Evolutionary conservation across 1,140 invertebrate species (phyloP).

Genomic region (Drosophila sp.): DNA sequence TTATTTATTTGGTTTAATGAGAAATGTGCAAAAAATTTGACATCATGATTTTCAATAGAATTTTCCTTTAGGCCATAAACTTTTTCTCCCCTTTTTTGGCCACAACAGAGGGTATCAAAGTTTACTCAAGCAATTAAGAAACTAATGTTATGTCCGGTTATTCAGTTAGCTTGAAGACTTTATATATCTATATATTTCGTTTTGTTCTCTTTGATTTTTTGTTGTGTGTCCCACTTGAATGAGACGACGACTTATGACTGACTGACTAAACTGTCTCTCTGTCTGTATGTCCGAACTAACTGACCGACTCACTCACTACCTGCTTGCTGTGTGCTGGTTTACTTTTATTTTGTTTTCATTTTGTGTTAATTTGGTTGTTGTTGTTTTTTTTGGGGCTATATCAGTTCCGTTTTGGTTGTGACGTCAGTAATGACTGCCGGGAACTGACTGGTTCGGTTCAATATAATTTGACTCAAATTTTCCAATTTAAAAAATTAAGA

Average conservation of each 20-base stretch:
- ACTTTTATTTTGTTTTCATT: slow-evolving; percentile 42
- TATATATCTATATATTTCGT: slow-evolving; percentile 5
- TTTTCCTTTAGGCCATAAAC: too few relatives aligned
- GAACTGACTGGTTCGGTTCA: not conserved
- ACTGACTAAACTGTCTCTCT: slow-evolving; percentile 29
- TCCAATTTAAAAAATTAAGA: not conserved
- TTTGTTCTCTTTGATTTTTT: slow-evolving; percentile 64
- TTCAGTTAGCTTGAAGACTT: slow-evolving; percentile 16
- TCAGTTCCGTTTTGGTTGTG: slow-evolving; percentile 68
- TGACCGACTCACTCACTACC: slow-evolving; percentile 45
- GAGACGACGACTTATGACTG: slow-evolving; percentile 21
- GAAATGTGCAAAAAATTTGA: too few relatives aligned
- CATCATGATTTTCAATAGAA: too few relatives aligned
- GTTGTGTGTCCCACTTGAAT: slow-evolving; percentile 52
- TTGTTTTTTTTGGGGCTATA: slow-evolving; percentile 52
- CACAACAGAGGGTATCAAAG: slow-evolving; percentile 25
- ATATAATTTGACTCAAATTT: not conserved
- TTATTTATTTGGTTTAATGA: too few relatives aligned
- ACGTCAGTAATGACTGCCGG: slow-evolving; percentile 45
- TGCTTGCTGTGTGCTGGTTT: slow-evolving; percentile 67
- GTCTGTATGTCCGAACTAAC: slow-evolving; percentile 23
- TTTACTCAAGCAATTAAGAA: slow-evolving; percentile 54
- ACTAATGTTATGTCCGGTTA: slow-evolving; percentile 49
- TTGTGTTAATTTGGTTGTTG: slow-evolving; percentile 26
- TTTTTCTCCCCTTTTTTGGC: not conserved